Conservation (phyloP, 2,888 invertebrate genomes). For the Melinopterus prodromus region DNA sequence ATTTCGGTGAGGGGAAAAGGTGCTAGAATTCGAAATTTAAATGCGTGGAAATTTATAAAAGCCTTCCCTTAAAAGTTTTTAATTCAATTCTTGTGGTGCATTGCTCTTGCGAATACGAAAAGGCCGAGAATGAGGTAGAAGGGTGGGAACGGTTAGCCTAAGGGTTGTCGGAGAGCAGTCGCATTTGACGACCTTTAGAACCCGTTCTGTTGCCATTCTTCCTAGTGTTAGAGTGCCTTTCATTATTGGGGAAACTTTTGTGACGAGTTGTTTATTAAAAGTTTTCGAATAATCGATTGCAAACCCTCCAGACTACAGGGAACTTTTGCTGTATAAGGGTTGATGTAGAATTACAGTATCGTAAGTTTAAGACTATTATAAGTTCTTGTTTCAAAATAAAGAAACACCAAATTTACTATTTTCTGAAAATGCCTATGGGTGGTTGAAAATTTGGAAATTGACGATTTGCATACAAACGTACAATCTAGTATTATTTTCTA, state of each 20-base stretch:
- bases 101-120: slow-evolving; percentile 26
- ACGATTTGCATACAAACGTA: too few species aligned
- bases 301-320: too few species aligned
- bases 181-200: background rate
- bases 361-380: too few species aligned
- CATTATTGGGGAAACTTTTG: background rate
- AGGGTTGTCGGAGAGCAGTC: background rate
- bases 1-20: too few species aligned
- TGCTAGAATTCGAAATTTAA: slow-evolving; percentile 41
- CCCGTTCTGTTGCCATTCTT: background rate
- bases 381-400: too few species aligned
- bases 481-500: too few species aligned
- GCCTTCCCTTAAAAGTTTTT: slow-evolving; percentile 43
- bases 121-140: background rate
- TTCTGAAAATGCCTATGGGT: too few species aligned
- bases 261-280: background rate
- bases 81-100: slow-evolving; percentile 42
- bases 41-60: slow-evolving; percentile 45
- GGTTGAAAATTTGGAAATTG: too few species aligned
- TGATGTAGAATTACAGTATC: too few species aligned
- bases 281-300: background rate
- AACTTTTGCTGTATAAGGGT: too few species aligned
- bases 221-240: background rate
- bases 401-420: too few species aligned
- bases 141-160: background rate